Base-by-base conservation (phyloP, 2,888 invertebrate genomes). In the Therioaphis trifolii region DNA sequence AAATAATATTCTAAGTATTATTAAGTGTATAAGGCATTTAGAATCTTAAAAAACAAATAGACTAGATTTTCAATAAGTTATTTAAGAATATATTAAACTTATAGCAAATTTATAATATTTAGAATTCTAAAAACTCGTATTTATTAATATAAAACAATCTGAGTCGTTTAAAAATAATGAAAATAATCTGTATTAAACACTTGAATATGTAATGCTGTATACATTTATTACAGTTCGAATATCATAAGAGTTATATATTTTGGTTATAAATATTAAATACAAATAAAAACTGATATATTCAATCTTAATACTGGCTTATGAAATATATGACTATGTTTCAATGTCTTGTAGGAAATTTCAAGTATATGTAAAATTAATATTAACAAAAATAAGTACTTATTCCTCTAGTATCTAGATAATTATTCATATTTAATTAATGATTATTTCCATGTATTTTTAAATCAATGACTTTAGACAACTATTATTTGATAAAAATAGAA, bases 281-380 rank as follows among this genome's bases (percentile, higher is more conserved):
- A 76, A 27, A 61, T 9, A n/a, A 61, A 43, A 75, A 7, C 35
- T 35, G 40, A n/a, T 58, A 58, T 58, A 58, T 43, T 61, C 27
- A 76, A 75, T 76, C 61, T 76, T 43, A 61, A 61, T 18, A 61
- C 15, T 75, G 43, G 40, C 58, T 75, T 61, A 61, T 9, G 58
- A 24, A 61, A 61, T 75, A 27, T 46, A n/a, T 4, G 9, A n/a
- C 12, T 58, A 61, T 43, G 7, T 75, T 75, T 75, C 18, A 61
- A n/a, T 4, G 14, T 49, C 4, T 1, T 18, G 14, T 61, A 63
- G 29, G 21, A 21, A 52, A n/a, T 61, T 61, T 76, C 61, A 76
- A 76, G 61, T 76, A 61, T 21, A 40, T 40, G 14, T 1, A 4
- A 61, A 76, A 43, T n/a, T 63, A 29, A 63, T 21, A 49, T 49